Percentiles rank a stretch among this genome's conserved stretches.
Evolutionary conservation across 2,797 vertebrate species (phyloP).

Genomic region (Enoplosus armatus): DNA sequence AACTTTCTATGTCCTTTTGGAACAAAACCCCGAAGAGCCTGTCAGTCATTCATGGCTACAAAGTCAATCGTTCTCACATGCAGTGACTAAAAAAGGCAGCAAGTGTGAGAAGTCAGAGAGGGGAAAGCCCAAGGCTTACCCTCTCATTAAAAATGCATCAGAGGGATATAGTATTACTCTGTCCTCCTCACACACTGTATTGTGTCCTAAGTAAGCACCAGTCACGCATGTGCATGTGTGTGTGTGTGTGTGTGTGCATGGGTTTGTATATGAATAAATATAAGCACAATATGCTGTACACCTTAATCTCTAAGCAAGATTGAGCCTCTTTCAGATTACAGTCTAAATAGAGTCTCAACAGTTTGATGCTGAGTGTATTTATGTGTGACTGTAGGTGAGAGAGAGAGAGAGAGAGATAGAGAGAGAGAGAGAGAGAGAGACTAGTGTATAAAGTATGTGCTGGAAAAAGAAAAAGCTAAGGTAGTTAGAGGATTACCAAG

Average conservation of each 20-base stretch:
- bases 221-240: neutral
- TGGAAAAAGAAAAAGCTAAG: conserved; percentile 38
- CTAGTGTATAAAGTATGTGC: neutral
- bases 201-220: conserved; percentile 25
- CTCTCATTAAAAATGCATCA: conserved; percentile 83
- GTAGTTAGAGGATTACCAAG: conserved; percentile 61
- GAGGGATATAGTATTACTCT: conserved; percentile 77
- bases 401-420: neutral
- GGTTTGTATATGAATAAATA: conserved; percentile 28
- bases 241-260: neutral
- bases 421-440: neutral
- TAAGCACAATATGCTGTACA: conserved; percentile 3
- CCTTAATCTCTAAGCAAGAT: conserved; percentile 10
- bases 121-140: conserved; percentile 53
- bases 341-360: conserved; percentile 30
- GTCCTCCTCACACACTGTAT: conserved; percentile 28
- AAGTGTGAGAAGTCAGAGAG: conserved; percentile 47
- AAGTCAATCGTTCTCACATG: conserved; percentile 38
- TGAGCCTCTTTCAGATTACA: conserved; percentile 26
- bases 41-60: conserved; percentile 37
- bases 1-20: conserved; percentile 26
- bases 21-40: conserved; percentile 30
- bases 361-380: neutral
- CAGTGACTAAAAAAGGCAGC: conserved; percentile 36
- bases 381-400: conserved; percentile 18